Conservation (phyloP, 2,113 vertebrate species). For the Dryoscopus gambensis region DNA sequence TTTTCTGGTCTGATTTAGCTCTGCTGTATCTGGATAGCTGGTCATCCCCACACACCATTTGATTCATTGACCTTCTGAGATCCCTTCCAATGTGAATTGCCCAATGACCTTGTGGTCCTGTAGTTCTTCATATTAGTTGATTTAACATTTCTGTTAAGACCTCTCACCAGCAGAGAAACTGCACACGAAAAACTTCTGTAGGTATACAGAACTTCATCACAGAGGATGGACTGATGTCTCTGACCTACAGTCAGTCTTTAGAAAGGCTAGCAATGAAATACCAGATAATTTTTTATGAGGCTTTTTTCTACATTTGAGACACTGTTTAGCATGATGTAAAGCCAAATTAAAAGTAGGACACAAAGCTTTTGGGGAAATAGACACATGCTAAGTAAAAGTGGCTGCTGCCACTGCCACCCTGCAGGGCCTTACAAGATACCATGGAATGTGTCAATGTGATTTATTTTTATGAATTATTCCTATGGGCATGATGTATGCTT, state of each 20-base stretch:
- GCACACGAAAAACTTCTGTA: neutral
- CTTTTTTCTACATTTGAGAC: neutral
- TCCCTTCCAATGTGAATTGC: neutral
- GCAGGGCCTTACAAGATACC: conserved; percentile 27
- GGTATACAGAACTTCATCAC: neutral
- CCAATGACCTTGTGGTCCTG: neutral
- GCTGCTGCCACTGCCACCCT: conserved; percentile 30
- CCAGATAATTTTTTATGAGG: neutral
- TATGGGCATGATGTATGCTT: conserved; percentile 12
- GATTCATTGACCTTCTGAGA: neutral
- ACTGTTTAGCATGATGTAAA: neutral
- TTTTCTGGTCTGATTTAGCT: neutral
- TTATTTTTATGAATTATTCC: conserved; percentile 53
- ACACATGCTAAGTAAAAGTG: conserved; percentile 33
- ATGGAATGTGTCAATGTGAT: conserved; percentile 55
- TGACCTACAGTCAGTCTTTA: neutral
- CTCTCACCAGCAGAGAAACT: neutral
- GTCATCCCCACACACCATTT: neutral
- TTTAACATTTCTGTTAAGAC: neutral
- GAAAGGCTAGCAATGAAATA: neutral
- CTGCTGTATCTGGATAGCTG: neutral
- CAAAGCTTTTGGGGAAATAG: conserved; percentile 37
- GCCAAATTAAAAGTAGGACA: conserved; percentile 51
- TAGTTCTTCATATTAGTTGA: neutral
- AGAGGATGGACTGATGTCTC: neutral